These are phyloP conservation scores for Galeruca laticollis DNA, from an alignment of 2,888 invertebrate species.

Conservation along the genomic window DNA sequence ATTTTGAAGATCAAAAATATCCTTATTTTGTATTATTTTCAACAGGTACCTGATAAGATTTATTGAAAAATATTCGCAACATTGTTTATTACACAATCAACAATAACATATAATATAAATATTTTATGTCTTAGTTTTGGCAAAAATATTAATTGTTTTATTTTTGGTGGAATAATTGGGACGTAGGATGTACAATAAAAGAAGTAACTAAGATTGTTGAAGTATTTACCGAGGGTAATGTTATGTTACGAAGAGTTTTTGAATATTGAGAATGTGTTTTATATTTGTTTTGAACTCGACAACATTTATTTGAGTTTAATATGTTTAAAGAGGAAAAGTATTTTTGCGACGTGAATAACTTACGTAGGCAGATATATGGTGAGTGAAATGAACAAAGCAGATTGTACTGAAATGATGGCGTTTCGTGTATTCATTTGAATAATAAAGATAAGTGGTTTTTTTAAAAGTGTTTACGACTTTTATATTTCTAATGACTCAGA, in stretches of 20 bases:
- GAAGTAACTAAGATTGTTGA: background rate
- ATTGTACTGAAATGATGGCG: background rate
- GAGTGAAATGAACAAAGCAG: background rate
- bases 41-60: too few relatives aligned
- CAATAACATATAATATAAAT: background rate
- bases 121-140: too few relatives aligned
- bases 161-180: background rate
- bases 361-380: background rate
- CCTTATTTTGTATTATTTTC: too few relatives aligned
- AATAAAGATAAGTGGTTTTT: background rate
- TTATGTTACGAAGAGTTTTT: slow-evolving; percentile 16
- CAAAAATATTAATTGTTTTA: background rate
- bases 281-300: slow-evolving; percentile 21
- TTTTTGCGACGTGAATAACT: slow-evolving; percentile 11
- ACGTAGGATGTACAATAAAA: background rate
- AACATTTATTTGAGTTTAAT: slow-evolving; percentile 15
- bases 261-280: slow-evolving; percentile 18
- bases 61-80: too few relatives aligned
- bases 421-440: slow-evolving; percentile 1
- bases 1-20: too few relatives aligned
- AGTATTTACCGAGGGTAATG: slow-evolving; percentile 16
- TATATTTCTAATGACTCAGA: background rate
- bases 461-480: background rate
- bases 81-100: too few relatives aligned
- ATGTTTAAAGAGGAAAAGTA: slow-evolving; percentile 12